Conservation (phyloP, 2,113 vertebrate genomes). For the Accipiter cooperii region DNA sequence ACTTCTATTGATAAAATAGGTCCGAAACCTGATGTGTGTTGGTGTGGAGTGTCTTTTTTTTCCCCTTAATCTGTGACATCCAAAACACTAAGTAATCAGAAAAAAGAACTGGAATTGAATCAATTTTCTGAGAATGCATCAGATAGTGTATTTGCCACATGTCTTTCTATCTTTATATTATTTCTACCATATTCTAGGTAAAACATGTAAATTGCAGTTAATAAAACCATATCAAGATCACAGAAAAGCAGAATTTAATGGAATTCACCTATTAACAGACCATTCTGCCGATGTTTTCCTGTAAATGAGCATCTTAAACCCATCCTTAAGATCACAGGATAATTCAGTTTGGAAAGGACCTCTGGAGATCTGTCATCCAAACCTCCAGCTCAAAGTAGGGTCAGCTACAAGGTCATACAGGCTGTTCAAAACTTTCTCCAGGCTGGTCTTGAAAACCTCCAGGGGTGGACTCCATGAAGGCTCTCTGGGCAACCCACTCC, state of each 20-base stretch:
- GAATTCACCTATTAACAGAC: neutral
- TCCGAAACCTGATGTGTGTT: too few relatives aligned
- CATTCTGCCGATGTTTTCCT: neutral
- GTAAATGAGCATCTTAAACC: neutral
- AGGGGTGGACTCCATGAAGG: neutral
- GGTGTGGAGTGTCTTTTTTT: too few relatives aligned
- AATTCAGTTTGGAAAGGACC: neutral
- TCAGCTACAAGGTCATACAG: neutral
- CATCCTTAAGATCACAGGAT: neutral
- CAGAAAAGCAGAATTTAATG: neutral
- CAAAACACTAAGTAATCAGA: neutral
- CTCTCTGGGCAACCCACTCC: neutral
- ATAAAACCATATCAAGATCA: neutral
- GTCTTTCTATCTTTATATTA: neutral
- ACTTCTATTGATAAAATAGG: too few relatives aligned
- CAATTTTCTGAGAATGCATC: neutral
- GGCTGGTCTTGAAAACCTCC: neutral
- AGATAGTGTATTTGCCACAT: neutral
- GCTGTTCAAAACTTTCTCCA: neutral
- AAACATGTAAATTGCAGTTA: neutral
- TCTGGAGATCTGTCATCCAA: neutral
- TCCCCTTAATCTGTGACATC: neutral
- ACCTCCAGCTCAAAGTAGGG: neutral
- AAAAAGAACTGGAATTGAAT: neutral
- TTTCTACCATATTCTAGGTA: neutral